Base-by-base conservation (phyloP, 2,888 invertebrate genomes). In the Flexamia atlantica region DNA sequence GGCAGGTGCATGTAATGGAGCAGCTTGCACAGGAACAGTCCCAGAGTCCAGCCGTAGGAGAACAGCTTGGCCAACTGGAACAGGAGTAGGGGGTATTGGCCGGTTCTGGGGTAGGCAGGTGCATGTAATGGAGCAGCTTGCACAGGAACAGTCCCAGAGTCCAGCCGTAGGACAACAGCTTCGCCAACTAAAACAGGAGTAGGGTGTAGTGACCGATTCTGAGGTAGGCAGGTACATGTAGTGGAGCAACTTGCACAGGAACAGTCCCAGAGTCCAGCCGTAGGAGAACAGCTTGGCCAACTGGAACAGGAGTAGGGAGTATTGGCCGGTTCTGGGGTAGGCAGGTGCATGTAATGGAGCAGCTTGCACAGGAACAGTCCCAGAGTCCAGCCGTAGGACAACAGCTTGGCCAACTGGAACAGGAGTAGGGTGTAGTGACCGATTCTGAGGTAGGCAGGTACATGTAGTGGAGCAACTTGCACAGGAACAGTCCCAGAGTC, bases 1-100 rank as follows among this genome's bases (percentile, higher is more conserved):
- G n/a, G n/a, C n/a, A n/a, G n/a, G n/a, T 95, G 95, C 90, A 95
- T 92, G 90, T 95, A 95, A 89, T 94, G 93, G 17, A 94, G 93
- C 83, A 91, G 90, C 90, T 94, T 94, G 90, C 95, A 95, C 85
- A 94, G 89, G 88, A 94, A 92, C 86, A 90, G 89, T 0, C 95
- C 95, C 90, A 94, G 92, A 10, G 92, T 91, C 95, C 95, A 95
- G 0, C 93, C 91, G 89, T 92, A 94, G 0, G 94, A 93, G 89
- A 94, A 93, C 86, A 94, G 90, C 88, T 94, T 93, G 0, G 93
- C 93, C 86, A 94, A 91, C 94, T 94, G n/a, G n/a, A n/a, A n/a
- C n/a, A n/a, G n/a, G n/a, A n/a, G n/a, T n/a, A n/a, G n/a, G n/a
- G n/a, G n/a, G n/a, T n/a, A n/a, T n/a, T n/a, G n/a, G n/a, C n/a